Conservation (phyloP, 2,797 vertebrate species). For the Tenualosa thibaudeaui region DNA sequence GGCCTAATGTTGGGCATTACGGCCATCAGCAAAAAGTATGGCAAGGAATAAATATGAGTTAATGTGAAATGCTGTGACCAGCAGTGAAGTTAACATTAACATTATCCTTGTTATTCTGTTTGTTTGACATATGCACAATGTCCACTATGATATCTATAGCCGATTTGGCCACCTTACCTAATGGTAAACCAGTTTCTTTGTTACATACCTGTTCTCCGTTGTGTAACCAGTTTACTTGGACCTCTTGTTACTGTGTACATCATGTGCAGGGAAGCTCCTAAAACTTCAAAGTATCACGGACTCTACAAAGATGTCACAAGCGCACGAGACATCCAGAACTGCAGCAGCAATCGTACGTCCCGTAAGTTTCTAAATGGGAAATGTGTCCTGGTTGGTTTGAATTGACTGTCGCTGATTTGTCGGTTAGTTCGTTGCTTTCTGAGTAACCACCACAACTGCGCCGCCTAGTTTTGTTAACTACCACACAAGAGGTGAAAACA, state of each 20-base stretch:
- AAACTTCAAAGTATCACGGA: conserved; percentile 22
- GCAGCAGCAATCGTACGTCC: background rate
- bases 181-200: background rate
- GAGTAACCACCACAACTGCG: background rate
- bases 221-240: conserved; percentile 93
- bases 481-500: background rate
- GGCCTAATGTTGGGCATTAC: background rate
- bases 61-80: background rate
- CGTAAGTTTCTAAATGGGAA: background rate
- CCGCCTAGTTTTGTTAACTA: too few relatives aligned
- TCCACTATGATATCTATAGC: too few relatives aligned
- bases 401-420: background rate
- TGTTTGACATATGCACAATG: background rate
- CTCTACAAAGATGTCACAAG: background rate
- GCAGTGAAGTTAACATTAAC: too few relatives aligned
- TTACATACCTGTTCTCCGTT: conserved; percentile 85
- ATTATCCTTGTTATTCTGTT: background rate
- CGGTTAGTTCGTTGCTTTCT: background rate
- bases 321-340: background rate
- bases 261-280: conserved; percentile 65
- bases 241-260: conserved; percentile 95
- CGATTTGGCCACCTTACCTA: background rate
- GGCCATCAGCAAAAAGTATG: background rate
- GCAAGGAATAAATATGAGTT: too few relatives aligned
- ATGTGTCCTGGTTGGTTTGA: background rate